Base-by-base conservation (phyloP, 1,140 invertebrate species). In the Sarcophaga bullata region DNA sequence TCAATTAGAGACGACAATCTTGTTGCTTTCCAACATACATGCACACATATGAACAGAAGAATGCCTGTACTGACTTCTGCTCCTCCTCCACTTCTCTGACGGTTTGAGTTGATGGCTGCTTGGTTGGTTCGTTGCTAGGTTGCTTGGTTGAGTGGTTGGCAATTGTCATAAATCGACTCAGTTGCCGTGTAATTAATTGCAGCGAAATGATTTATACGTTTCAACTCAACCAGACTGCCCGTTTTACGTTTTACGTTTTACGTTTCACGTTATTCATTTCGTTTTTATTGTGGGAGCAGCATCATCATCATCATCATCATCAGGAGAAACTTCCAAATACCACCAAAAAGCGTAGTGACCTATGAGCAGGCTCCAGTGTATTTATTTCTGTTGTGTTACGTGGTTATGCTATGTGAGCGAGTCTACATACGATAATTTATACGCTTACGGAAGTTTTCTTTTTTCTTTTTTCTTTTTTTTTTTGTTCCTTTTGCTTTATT, bases 1-100 rank as follows among this genome's bases (percentile, higher is more conserved):
- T 78, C 75, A 78, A 78, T 78, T 78, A 78, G 75, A 78, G 75
- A 78, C 50, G 75, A 48, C 75, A 48, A 78, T 78, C 75, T 78
- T 78, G 75, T 78, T 78, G 75, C 75, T 78, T 78, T 17, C 75
- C 10, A 19, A 7, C 17, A 37, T 37, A 37, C 25, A 37, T 37
- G 4, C 25, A 37, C 25, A 37, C 25, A 37, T 37, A 68, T 68
- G 62, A 19, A 19, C n/a, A 68, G 10, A 68, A 10, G 62, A 19
- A 9, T 58, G 54, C 54, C 25, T 37, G 25, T 37, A 37, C 25
- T 37, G 25, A 4, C 25, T 37, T 37, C 25, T 37, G 25, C 4
- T 37, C 25, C 25, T 37, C 1, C 25, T 37, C 25, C 25, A 37
- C 4, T 4, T 37, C 25, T 37, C 25, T 37, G 4, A 37, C 25